Evolutionary conservation across 2,113 vertebrate species (phyloP).

Genomic region (Planiliza haematocheilus): DNA sequence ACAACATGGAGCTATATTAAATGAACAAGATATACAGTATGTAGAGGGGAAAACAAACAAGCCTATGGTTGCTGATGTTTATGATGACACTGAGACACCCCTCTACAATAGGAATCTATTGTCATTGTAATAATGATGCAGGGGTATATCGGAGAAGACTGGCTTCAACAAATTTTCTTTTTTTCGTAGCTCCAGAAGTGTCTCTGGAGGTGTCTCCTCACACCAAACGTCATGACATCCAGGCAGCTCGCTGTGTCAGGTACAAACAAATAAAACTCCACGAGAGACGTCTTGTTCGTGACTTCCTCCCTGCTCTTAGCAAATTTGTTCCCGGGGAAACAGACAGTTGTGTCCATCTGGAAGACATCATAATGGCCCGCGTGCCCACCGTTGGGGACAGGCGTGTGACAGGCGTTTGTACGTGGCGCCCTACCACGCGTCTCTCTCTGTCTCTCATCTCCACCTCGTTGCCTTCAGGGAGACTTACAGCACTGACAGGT

Average conservation of each 20-base stretch:
- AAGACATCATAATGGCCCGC: slow-evolving; percentile 75
- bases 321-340: slow-evolving; percentile 66
- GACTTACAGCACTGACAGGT: slow-evolving; percentile 72
- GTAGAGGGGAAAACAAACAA: too few species aligned
- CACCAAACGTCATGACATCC: slow-evolving; percentile 45
- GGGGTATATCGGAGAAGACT: slow-evolving; percentile 36
- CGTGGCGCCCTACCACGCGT: slow-evolving; percentile 52
- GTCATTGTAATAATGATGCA: slow-evolving; percentile 39
- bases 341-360: slow-evolving; percentile 80
- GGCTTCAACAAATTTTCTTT: slow-evolving; percentile 5
- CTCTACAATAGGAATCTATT: slow-evolving; percentile 38
- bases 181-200: slow-evolving; percentile 20
- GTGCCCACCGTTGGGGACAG: slow-evolving; percentile 70
- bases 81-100: not conserved
- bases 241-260: slow-evolving; percentile 26
- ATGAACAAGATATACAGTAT: too few species aligned
- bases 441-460: slow-evolving; percentile 75
- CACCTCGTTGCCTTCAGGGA: slow-evolving; percentile 71
- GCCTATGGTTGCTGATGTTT: too few species aligned
- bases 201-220: slow-evolving; percentile 5
- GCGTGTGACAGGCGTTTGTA: slow-evolving; percentile 70
- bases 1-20: too few species aligned
- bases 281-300: slow-evolving; percentile 42
- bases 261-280: slow-evolving; percentile 67
- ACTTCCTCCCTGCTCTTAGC: slow-evolving; percentile 60